These are phyloP conservation scores for Blennius ocellaris DNA, from an alignment of 2,113 vertebrate species.

Conservation along the genomic window DNA sequence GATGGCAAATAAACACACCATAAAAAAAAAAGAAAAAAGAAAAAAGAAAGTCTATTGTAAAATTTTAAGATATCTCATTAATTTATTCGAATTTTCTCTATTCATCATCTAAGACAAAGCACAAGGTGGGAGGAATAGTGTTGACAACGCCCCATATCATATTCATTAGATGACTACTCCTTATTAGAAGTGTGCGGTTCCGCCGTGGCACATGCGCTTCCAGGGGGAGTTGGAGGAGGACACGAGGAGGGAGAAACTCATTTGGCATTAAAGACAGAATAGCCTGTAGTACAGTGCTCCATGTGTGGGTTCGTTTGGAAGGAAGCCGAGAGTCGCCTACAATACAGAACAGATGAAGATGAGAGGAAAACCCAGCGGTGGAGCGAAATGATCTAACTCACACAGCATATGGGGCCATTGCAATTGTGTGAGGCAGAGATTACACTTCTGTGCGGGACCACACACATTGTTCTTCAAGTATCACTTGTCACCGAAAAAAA, in stretches of 20 bases:
- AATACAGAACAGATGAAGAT: conserved; percentile 42
- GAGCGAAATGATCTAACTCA: conserved; percentile 32
- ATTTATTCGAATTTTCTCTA: not conserved
- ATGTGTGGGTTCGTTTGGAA: conserved; percentile 59
- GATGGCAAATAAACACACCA: no score
- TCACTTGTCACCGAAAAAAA: not conserved
- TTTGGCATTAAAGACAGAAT: conserved; percentile 46
- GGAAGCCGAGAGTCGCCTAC: conserved; percentile 45
- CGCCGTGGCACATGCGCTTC: conserved; percentile 19
- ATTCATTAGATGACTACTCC: not conserved
- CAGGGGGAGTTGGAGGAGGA: conserved; percentile 34
- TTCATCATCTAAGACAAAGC: conserved; percentile 18
- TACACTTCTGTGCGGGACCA: conserved; percentile 18
- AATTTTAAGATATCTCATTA: no score
- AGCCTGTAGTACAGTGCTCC: conserved; percentile 34
- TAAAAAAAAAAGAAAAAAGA: no score
- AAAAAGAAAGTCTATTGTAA: no score
- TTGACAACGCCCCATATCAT: not conserved
- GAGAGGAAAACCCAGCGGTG: conserved; percentile 44
- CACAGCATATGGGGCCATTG: conserved; percentile 26
- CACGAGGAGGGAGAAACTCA: conserved; percentile 50
- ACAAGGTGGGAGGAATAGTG: conserved; percentile 8
- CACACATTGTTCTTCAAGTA: not conserved
- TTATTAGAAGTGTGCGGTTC: conserved; percentile 12
- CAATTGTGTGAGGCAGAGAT: conserved; percentile 21